A percentile compares a stretch with the other conserved stretches of the same genome.
Conservation (phyloP, 2,797 vertebrate species). For the Cossypha heuglini region DNA sequence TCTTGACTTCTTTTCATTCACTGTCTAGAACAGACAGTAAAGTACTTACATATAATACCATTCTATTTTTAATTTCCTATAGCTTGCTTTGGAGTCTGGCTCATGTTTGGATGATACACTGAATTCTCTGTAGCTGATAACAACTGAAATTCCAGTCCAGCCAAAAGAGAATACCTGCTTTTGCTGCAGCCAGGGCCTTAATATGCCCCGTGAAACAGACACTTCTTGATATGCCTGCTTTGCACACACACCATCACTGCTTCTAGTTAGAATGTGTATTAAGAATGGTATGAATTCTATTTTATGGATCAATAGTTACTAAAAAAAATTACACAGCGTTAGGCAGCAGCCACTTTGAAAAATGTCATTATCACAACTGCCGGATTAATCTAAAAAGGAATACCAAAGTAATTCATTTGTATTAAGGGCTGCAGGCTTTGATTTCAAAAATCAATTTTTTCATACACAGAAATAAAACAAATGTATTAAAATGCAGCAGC, state of each 20-base stretch:
- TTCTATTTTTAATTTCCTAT: neutral
- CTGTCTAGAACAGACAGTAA: neutral
- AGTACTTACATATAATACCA: neutral
- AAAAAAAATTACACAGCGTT: conserved; percentile 67
- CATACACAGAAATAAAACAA: conserved; percentile 17
- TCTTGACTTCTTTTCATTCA: neutral
- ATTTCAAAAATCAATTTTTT: conserved; percentile 8
- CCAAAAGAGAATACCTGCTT: neutral
- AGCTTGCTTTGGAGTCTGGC: neutral
- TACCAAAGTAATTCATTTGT: conserved; percentile 21
- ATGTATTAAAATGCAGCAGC: neutral
- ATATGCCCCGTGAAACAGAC: neutral
- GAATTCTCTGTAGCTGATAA: neutral
- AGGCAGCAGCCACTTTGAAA: conserved; percentile 57
- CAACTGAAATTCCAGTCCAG: neutral
- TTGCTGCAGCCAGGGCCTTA: neutral
- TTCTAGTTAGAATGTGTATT: conserved; percentile 25
- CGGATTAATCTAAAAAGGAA: conserved; percentile 57
- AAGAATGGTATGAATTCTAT: conserved; percentile 30
- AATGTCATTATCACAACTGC: conserved; percentile 54
- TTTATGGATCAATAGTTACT: conserved; percentile 48
- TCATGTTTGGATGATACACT: neutral
- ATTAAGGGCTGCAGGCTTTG: neutral
- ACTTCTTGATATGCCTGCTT: conserved; percentile 31
- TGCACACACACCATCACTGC: neutral